Conservation (phyloP, 2,888 invertebrate species). For the Eilema caniola region DNA sequence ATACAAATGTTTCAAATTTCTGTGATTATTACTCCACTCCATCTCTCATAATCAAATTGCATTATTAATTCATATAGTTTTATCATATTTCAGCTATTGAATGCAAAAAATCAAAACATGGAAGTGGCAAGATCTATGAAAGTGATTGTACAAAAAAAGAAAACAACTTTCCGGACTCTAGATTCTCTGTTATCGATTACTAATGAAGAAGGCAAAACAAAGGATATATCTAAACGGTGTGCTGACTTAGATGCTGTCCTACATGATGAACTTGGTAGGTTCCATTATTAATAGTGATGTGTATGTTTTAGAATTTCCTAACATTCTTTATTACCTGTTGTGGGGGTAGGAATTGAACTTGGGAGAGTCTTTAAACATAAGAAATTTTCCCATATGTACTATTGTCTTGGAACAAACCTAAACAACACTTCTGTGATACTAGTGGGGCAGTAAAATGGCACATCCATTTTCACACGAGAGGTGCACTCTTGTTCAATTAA, state of each 20-base stretch:
- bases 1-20: neutral
- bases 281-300: neutral
- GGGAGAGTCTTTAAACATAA: too few species aligned
- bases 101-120: constrained; percentile 85
- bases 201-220: constrained; percentile 78
- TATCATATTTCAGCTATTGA: constrained; percentile 82
- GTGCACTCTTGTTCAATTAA: too few species aligned
- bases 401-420: too few species aligned
- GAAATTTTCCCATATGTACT: too few species aligned
- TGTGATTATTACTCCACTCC: neutral
- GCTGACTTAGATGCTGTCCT: constrained; percentile 92
- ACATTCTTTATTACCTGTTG: too few species aligned
- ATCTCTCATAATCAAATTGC: neutral
- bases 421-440: too few species aligned
- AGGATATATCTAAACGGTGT: constrained; percentile 89
- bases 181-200: constrained; percentile 88
- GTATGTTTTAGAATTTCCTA: too few species aligned
- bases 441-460: too few species aligned
- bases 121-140: constrained; percentile 90
- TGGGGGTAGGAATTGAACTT: too few species aligned
- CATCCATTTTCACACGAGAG: too few species aligned
- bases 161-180: constrained; percentile 88
- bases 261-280: constrained; percentile 86
- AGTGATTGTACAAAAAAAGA: constrained; percentile 85
- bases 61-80: neutral